A percentile compares a stretch with the other conserved stretches of the same genome.
Conservation (phyloP, 2,113 vertebrate genomes). For the Halichoerus grypus region DNA sequence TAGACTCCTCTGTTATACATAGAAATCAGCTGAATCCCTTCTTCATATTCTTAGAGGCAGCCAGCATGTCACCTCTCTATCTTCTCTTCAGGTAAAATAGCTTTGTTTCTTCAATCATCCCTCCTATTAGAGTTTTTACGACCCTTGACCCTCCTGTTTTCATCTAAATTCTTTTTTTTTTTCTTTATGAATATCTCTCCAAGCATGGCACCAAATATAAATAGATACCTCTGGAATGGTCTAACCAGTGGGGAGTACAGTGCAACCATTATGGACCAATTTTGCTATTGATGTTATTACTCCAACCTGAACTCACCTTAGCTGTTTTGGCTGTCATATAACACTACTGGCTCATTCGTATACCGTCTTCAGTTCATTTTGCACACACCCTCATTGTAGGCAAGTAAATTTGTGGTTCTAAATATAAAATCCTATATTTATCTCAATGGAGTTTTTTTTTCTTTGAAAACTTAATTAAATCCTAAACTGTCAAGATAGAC, state of each 20-base stretch:
- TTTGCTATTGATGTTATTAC: background rate
- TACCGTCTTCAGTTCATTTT: background rate
- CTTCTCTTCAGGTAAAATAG: background rate
- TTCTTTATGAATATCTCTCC: background rate
- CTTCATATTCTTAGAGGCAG: background rate
- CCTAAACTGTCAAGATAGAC: background rate
- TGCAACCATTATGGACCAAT: background rate
- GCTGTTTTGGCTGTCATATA: background rate
- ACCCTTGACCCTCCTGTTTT: background rate
- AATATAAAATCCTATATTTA: background rate
- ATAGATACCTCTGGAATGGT: background rate
- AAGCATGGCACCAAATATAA: constrained; percentile 3
- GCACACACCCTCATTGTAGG: background rate
- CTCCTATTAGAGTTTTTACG: background rate
- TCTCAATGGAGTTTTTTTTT: background rate
- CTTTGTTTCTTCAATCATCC: background rate
- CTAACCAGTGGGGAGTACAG: background rate
- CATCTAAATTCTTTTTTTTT: background rate
- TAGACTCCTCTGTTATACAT: background rate
- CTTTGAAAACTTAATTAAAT: constrained; percentile 7
- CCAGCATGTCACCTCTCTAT: background rate
- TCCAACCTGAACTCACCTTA: background rate
- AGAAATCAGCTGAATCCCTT: background rate
- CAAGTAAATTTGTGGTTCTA: background rate
- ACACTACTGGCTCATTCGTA: background rate